These are phyloP conservation scores for Nemurella pictetii DNA, from an alignment of 2,888 invertebrate genomes.

Conservation along the genomic window DNA sequence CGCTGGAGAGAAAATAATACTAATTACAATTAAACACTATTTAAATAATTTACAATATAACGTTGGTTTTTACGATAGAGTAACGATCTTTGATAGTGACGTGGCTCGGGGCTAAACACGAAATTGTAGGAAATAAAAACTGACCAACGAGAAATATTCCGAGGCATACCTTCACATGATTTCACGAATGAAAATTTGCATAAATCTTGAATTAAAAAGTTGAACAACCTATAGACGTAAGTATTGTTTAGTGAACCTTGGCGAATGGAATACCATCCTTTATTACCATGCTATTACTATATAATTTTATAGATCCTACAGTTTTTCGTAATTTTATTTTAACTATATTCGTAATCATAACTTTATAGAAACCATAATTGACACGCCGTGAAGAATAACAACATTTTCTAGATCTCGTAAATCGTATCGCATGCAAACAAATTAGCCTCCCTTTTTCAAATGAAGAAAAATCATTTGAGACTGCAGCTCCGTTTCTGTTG, in stretches of 20 bases:
- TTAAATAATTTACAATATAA: slow-evolving; percentile 26
- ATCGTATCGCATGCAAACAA: too few species aligned
- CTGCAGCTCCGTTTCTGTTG: too few species aligned
- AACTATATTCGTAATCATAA: background rate
- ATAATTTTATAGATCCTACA: background rate
- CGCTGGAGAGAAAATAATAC: slow-evolving; percentile 6
- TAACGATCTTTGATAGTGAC: slow-evolving; percentile 6
- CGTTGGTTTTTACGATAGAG: slow-evolving; percentile 1
- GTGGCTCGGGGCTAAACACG: slow-evolving; percentile 18
- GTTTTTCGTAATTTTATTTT: background rate
- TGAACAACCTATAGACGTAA: slow-evolving; percentile 18
- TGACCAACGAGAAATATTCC: background rate
- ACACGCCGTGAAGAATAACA: too few species aligned
- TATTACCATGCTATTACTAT: background rate
- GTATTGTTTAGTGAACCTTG: slow-evolving; percentile 23
- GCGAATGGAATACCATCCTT: background rate
- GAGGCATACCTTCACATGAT: slow-evolving; percentile 16
- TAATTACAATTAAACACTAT: slow-evolving; percentile 24
- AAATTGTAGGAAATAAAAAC: background rate
- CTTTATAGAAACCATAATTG: background rate
- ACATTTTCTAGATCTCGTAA: too few species aligned
- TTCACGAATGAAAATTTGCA: slow-evolving; percentile 10
- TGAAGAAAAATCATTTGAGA: background rate
- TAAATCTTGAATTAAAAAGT: slow-evolving; percentile 8
- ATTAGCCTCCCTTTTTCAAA: background rate